phyloP scores from a whole-genome alignment of 2,888 invertebrate species.

The Mesorhabditis spiculigera region DNA sequence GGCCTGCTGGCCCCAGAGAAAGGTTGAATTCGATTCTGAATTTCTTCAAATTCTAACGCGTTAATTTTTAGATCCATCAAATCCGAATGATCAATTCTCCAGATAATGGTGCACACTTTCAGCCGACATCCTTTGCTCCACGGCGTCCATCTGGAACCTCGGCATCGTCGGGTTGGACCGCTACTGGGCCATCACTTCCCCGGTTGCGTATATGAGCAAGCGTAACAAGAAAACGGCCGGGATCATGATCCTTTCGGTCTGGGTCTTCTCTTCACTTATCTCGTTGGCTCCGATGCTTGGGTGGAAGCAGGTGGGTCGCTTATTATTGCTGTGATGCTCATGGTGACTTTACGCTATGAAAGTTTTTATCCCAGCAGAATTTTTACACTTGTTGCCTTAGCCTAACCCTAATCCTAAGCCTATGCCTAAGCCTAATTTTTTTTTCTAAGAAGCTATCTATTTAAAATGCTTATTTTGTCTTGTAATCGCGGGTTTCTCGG shows the following conservation, averaged over 20 bases:
- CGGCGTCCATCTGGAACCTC: conserved; percentile 63
- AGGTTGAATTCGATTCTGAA: neutral
- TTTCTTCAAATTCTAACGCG: neutral
- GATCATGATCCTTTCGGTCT: conserved; percentile 61
- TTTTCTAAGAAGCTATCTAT: too few relatives aligned
- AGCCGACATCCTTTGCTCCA: conserved; percentile 63
- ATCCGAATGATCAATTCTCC: too few relatives aligned
- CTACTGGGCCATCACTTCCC: conserved; percentile 59
- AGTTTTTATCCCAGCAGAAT: conserved; percentile 6
- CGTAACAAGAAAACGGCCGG: conserved; percentile 57
- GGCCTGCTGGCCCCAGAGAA: neutral
- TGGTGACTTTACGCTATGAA: conserved; percentile 9
- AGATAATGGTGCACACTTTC: conserved; percentile 14
- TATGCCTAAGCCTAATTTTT: too few relatives aligned
- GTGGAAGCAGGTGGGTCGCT: conserved; percentile 59
- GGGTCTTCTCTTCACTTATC: conserved; percentile 61
- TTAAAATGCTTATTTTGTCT: too few relatives aligned
- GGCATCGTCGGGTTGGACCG: conserved; percentile 64
- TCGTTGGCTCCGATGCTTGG: conserved; percentile 63
- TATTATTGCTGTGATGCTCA: too few relatives aligned
- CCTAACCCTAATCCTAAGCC: too few relatives aligned
- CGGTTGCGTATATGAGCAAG: conserved; percentile 61
- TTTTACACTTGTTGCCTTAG: too few relatives aligned
- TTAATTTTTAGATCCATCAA: neutral
- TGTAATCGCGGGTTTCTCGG: too few relatives aligned